A percentile compares a stretch with the other conserved stretches of the same genome.
These are phyloP conservation scores for Pelobates fuscus DNA, from an alignment of 2,113 vertebrate genomes.

Conservation along the genomic window DNA sequence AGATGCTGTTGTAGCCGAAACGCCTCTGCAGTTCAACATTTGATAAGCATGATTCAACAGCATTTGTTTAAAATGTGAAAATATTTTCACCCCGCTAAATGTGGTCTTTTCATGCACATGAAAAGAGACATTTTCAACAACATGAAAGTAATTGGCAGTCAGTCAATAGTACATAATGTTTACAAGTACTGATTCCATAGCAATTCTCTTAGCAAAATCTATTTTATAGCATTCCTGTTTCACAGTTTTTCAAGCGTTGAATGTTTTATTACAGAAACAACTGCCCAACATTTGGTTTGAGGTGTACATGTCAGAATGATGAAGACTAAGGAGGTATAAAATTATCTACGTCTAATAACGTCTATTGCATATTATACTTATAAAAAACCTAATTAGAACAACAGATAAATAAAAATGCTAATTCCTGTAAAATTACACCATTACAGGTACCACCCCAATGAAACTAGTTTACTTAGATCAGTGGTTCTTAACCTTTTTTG, in stretches of 20 bases:
- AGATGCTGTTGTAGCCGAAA: constrained; percentile 17
- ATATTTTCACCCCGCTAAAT: constrained; percentile 29
- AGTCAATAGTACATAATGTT: background rate
- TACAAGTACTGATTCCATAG: background rate
- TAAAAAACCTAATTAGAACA: too few species aligned
- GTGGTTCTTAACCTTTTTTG: too few species aligned
- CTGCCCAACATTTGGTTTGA: background rate
- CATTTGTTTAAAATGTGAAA: constrained; percentile 29
- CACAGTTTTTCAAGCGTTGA: too few species aligned
- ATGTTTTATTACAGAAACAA: too few species aligned
- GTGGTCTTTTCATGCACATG: background rate
- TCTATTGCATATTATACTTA: too few species aligned
- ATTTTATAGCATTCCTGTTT: background rate
- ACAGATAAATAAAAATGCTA: too few species aligned
- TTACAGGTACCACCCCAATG: too few species aligned
- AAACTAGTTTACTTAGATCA: too few species aligned
- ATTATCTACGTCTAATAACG: too few species aligned
- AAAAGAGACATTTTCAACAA: background rate
- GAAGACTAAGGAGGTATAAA: too few species aligned
- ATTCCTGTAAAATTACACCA: too few species aligned
- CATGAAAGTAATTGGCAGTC: constrained; percentile 7
- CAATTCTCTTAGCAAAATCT: background rate
- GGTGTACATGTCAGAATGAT: too few species aligned
- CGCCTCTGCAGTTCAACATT: constrained; percentile 25
- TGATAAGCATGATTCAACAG: constrained; percentile 18